These are phyloP conservation scores for Tyto alba DNA, from an alignment of 2,113 vertebrate species.

Conservation along the genomic window DNA sequence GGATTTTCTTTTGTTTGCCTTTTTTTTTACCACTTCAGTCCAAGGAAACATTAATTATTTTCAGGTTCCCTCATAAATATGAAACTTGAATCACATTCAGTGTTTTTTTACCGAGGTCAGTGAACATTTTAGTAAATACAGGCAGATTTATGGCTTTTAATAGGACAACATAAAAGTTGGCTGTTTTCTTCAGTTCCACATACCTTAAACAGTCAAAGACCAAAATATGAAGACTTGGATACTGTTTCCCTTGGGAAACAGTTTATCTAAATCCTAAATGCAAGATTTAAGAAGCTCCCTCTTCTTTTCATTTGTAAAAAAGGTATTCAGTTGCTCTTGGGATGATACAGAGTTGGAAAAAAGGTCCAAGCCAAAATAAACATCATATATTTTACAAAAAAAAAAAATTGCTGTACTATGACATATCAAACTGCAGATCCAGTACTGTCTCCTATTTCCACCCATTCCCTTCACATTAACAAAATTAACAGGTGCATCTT, in stretches of 20 bases:
- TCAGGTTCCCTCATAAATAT: not conserved
- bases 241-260: not conserved
- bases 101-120: not conserved
- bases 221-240: not conserved
- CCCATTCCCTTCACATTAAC: not conserved
- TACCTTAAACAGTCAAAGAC: not conserved
- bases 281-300: not conserved
- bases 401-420: not conserved
- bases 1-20: not conserved
- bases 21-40: not conserved
- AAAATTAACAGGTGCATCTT: not conserved
- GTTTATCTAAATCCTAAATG: not conserved
- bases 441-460: not conserved
- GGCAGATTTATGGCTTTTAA: not conserved
- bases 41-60: not conserved
- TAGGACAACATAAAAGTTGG: not conserved
- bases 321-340: not conserved
- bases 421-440: not conserved
- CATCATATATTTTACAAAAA: not conserved
- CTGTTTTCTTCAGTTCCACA: not conserved
- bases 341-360: not conserved
- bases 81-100: not conserved
- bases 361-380: not conserved
- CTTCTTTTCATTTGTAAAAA: not conserved
- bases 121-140: not conserved